phyloP scores from a whole-genome alignment of 2,888 invertebrate genomes.

The Cerastis leucographa region DNA sequence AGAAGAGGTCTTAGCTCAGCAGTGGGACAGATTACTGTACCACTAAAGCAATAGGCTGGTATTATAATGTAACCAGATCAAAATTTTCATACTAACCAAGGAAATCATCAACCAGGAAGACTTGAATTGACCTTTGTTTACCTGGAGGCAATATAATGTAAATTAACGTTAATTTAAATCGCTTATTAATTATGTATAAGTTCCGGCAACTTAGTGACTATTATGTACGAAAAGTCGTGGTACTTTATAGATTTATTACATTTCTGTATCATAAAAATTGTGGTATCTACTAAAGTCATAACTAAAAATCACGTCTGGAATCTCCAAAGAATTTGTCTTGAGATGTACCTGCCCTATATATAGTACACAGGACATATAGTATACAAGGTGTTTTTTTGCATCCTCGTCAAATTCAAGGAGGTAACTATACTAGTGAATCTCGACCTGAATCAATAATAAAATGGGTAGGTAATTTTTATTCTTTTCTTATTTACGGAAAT shows the following conservation, averaged over 20 bases:
- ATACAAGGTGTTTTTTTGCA: too few relatives aligned
- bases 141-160: background rate
- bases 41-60: background rate
- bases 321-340: background rate
- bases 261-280: background rate
- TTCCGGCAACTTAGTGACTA: slow-evolving; percentile 1
- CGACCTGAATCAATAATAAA: too few relatives aligned
- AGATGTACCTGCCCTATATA: background rate
- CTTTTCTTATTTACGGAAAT: too few relatives aligned
- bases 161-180: slow-evolving; percentile 32
- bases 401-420: too few relatives aligned
- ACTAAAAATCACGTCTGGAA: background rate
- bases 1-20: background rate
- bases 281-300: background rate
- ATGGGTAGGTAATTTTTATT: too few relatives aligned
- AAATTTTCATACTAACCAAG: background rate
- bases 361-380: background rate
- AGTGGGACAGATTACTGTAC: too few relatives aligned
- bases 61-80: background rate
- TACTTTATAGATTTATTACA: slow-evolving; percentile 9
- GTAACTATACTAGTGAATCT: too few relatives aligned
- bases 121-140: slow-evolving; percentile 2
- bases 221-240: background rate
- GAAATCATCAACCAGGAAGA: background rate
- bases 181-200: background rate